Conservation (phyloP, 2,888 invertebrate genomes). For the Phoenoteleia sp. region DNA sequence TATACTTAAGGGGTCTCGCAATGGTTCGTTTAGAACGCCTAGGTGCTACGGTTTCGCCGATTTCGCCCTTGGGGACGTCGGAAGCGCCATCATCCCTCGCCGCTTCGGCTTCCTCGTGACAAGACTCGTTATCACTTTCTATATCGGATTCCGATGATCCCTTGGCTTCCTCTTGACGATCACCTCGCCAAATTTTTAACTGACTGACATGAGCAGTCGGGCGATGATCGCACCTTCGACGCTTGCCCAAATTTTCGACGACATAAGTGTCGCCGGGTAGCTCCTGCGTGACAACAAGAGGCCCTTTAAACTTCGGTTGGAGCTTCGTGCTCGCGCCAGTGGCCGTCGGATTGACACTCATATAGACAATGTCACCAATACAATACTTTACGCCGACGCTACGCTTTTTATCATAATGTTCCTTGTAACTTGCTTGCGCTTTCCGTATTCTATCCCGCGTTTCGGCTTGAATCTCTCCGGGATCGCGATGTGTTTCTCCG, state of each 20-base stretch:
- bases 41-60: too few species aligned
- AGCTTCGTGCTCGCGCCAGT: constrained; percentile 4
- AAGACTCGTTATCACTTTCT: too few species aligned
- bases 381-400: too few species aligned
- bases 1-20: too few species aligned
- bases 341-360: neutral
- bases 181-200: neutral
- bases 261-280: neutral
- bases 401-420: neutral
- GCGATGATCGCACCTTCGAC: neutral
- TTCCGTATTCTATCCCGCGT: neutral
- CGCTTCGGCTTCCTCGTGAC: too few species aligned
- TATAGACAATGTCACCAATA: constrained; percentile 21
- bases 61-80: too few species aligned
- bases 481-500: too few species aligned
- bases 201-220: neutral
- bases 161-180: too few species aligned
- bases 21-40: too few species aligned
- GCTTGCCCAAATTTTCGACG: neutral
- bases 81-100: too few species aligned
- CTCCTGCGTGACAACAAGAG: neutral
- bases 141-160: too few species aligned
- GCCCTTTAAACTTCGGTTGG: neutral
- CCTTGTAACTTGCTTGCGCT: neutral
- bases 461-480: neutral